phyloP scores from a whole-genome alignment of 2,888 invertebrate genomes.

The Ectemnius cavifrons region DNA sequence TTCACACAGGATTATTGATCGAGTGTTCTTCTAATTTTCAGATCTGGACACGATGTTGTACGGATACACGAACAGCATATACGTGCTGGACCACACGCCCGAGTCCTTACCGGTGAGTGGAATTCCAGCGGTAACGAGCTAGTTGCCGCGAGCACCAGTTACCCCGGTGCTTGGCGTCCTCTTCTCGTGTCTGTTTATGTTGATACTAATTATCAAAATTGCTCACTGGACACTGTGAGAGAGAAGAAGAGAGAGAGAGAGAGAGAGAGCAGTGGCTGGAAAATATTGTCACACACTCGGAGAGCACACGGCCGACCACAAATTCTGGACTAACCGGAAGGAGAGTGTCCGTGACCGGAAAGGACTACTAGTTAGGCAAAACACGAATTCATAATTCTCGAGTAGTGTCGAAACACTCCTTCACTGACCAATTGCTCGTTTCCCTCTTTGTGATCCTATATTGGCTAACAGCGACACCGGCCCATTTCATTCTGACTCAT shows the following conservation, averaged over 20 bases:
- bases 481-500: neutral
- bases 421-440: neutral
- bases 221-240: conserved; percentile 12
- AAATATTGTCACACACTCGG: no score
- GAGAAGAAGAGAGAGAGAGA: no score
- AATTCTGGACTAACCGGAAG: no score
- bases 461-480: neutral
- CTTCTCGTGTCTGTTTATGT: conserved; percentile 12
- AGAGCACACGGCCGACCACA: no score
- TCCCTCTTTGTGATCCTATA: neutral
- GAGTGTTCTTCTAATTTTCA: conserved; percentile 56
- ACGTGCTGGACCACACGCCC: conserved; percentile 75
- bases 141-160: conserved; percentile 25
- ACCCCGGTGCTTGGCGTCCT: neutral
- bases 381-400: conserved; percentile 1
- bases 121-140: conserved; percentile 37
- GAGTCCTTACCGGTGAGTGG: conserved; percentile 74
- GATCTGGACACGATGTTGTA: conserved; percentile 76
- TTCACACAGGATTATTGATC: no score
- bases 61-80: conserved; percentile 76
- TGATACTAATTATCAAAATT: conserved; percentile 17
- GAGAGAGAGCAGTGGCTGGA: no score
- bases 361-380: neutral
- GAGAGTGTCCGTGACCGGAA: no score
- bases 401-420: neutral